These are phyloP conservation scores for Aphrocallistes beatrix DNA, from an alignment of 37 sponge, comb jelly and placozoan genomes.

Conservation along the genomic window DNA sequence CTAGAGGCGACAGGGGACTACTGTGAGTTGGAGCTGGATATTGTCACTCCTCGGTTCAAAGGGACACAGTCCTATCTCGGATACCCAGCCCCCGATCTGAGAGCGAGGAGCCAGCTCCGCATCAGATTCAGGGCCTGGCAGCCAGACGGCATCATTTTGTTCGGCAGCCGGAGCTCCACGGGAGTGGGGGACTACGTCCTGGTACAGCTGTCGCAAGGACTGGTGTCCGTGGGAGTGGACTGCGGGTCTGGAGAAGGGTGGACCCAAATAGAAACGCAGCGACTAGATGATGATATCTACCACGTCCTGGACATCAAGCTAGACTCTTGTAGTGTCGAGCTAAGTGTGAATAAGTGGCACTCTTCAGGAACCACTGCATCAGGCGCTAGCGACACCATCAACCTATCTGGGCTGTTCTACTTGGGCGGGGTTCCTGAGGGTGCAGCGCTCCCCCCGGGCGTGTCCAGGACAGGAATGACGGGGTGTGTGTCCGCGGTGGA, in stretches of 20 bases:
- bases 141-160: background rate
- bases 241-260: conserved; percentile 1
- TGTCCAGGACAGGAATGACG: background rate
- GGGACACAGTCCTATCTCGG: background rate
- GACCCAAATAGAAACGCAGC: background rate
- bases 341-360: background rate
- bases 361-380: background rate
- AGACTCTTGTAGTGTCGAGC: background rate
- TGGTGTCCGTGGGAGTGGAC: background rate
- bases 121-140: background rate
- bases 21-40: background rate
- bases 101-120: background rate
- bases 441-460: background rate
- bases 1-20: background rate
- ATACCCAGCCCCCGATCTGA: background rate
- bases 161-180: background rate
- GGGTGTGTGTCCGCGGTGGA: background rate
- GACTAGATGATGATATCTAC: background rate
- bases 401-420: background rate
- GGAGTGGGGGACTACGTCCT: background rate
- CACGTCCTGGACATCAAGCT: background rate
- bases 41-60: background rate
- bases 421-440: background rate
- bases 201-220: background rate
- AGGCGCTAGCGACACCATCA: background rate